Percentiles rank a stretch among this genome's conserved stretches.
These are phyloP conservation scores for Acanthosoma haemorrhoidale DNA, from an alignment of 2,888 invertebrate genomes.

Conservation along the genomic window DNA sequence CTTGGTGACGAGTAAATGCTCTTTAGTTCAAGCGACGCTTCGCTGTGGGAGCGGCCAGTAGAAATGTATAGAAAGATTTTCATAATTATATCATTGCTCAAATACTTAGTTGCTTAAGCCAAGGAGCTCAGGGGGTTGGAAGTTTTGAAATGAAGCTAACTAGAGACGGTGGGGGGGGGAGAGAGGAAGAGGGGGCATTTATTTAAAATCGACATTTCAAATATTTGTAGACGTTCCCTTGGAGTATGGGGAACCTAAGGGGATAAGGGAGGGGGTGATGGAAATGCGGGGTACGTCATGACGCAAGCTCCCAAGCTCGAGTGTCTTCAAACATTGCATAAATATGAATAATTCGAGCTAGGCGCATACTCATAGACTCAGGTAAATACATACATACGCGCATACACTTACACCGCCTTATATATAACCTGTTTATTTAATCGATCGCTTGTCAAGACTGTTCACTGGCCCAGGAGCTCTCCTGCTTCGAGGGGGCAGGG, in stretches of 20 bases:
- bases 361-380: neutral
- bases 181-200: neutral
- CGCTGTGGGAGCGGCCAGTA: too few relatives aligned
- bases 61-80: too few relatives aligned
- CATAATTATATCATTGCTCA: neutral
- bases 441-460: slow-evolving; percentile 24
- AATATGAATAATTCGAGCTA: slow-evolving; percentile 31
- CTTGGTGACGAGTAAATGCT: too few relatives aligned
- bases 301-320: slow-evolving; percentile 16
- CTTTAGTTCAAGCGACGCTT: too few relatives aligned
- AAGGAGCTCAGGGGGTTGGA: neutral
- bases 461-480: neutral
- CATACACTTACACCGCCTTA: neutral
- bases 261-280: neutral
- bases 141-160: neutral
- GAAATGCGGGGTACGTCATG: neutral
- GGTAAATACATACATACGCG: slow-evolving; percentile 7
- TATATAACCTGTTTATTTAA: slow-evolving; percentile 30
- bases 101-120: neutral
- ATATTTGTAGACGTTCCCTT: slow-evolving; percentile 13
- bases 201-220: slow-evolving; percentile 13
- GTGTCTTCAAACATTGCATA: slow-evolving; percentile 33
- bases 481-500: neutral
- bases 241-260: neutral
- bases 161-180: neutral